Percentiles rank a stretch among this genome's conserved stretches.
These are phyloP conservation scores for Psittacula derbiana DNA, from an alignment of 2,797 vertebrate species.

Conservation along the genomic window DNA sequence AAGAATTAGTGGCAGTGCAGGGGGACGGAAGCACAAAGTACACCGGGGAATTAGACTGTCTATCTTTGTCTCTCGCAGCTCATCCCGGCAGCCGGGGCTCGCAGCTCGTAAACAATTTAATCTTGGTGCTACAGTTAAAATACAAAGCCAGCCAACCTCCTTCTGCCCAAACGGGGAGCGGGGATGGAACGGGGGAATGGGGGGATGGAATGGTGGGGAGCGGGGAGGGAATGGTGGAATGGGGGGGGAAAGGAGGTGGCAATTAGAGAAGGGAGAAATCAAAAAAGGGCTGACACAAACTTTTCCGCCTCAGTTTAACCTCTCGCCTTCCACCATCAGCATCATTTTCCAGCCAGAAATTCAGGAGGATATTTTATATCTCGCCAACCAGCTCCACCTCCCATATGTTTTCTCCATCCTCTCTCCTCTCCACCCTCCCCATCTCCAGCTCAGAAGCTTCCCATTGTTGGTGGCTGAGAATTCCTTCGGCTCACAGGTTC, in stretches of 20 bases:
- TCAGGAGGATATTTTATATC: neutral
- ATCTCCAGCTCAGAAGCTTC: neutral
- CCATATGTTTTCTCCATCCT: neutral
- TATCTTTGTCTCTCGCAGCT: slow-evolving; percentile 96
- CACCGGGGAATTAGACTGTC: slow-evolving; percentile 96
- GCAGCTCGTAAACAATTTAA: slow-evolving; percentile 98
- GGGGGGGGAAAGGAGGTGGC: neutral
- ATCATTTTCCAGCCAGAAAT: slow-evolving; percentile 76
- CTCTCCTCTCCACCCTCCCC: slow-evolving; percentile 40
- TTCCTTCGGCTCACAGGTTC: neutral
- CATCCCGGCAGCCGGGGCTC: slow-evolving; percentile 90
- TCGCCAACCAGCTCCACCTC: slow-evolving; percentile 35
- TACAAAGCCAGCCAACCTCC: slow-evolving; percentile 77
- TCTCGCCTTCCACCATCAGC: slow-evolving; percentile 47
- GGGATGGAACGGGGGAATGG: neutral
- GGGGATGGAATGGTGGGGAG: neutral
- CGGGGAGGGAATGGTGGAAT: neutral
- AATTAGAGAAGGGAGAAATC: slow-evolving; percentile 18
- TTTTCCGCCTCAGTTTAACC: slow-evolving; percentile 69
- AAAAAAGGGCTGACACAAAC: slow-evolving; percentile 74
- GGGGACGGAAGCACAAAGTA: slow-evolving; percentile 89
- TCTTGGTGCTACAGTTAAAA: slow-evolving; percentile 96
- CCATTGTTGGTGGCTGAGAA: neutral
- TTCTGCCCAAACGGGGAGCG: slow-evolving; percentile 50
- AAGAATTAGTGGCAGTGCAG: slow-evolving; percentile 97